Percentiles rank a stretch among this genome's conserved stretches.
These are phyloP conservation scores for Rhinoraja longicauda DNA, from an alignment of 2,797 vertebrate species.

Conservation along the genomic window DNA sequence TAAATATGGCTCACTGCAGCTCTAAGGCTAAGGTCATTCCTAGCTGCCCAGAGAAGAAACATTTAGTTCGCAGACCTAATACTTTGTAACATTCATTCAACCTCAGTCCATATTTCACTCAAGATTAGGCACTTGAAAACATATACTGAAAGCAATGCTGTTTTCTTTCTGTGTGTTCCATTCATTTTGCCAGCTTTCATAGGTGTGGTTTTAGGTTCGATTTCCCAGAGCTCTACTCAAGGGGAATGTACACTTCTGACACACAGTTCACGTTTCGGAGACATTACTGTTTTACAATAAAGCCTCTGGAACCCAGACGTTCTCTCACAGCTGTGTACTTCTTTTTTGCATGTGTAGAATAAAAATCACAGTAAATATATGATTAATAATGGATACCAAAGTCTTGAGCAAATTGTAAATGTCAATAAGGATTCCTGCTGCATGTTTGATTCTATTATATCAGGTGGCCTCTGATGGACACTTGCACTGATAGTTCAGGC, in stretches of 20 bases:
- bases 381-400: not conserved
- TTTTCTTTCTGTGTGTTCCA: not conserved
- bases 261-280: too few relatives aligned
- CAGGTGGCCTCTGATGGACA: not conserved
- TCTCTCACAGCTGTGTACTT: not conserved
- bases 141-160: not conserved
- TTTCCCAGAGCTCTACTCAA: not conserved
- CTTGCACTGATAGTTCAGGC: not conserved
- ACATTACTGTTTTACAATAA: not conserved
- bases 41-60: not conserved
- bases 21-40: not conserved
- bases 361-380: not conserved
- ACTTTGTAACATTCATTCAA: not conserved
- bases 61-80: not conserved
- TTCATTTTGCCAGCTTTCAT: slow-evolving; percentile 16
- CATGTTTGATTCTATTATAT: not conserved
- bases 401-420: not conserved
- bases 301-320: not conserved
- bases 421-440: not conserved
- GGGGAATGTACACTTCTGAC: not conserved
- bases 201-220: not conserved
- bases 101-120: not conserved
- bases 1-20: slow-evolving; percentile 20
- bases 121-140: not conserved
- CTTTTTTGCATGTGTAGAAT: not conserved